phyloP scores from a whole-genome alignment of 2,888 invertebrate genomes.

The Nomada hirtipes region DNA sequence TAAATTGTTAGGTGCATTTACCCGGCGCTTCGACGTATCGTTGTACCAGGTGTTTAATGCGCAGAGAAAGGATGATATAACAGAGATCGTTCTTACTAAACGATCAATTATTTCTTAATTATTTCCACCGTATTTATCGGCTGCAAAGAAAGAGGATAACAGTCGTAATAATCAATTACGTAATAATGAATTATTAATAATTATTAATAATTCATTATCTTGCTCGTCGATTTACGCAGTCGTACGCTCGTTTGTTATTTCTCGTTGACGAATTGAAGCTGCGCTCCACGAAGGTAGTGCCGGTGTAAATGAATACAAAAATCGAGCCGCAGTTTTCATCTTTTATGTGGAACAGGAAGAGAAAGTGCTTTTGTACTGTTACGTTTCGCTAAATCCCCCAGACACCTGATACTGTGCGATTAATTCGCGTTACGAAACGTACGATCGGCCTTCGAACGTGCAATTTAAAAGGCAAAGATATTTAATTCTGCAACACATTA shows the following conservation, averaged over 20 bases:
- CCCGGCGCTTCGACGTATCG: background rate
- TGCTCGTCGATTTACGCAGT: background rate
- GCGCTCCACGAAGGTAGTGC: background rate
- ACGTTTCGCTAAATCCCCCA: conserved; percentile 33
- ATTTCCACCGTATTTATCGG: no score
- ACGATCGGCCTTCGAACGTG: conserved; percentile 3
- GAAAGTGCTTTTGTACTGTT: conserved; percentile 38
- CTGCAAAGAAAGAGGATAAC: background rate
- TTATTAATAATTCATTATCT: no score
- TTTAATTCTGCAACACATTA: background rate
- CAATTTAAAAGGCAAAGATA: background rate
- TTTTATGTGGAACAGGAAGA: conserved; percentile 44
- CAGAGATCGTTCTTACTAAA: background rate
- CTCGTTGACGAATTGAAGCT: background rate
- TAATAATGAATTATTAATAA: background rate
- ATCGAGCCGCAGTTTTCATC: background rate
- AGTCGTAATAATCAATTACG: background rate
- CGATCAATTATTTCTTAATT: no score
- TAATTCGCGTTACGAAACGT: conserved; percentile 18
- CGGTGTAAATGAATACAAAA: background rate
- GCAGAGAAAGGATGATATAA: background rate
- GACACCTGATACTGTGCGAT: conserved; percentile 1
- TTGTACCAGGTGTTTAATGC: background rate
- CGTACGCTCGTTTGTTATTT: background rate
- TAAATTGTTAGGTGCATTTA: conserved; percentile 15